Evolutionary conservation across 2,888 invertebrate species (phyloP), one percentile per base, ranked within the genome.

Genomic region (Drosophila borborema): DNA sequence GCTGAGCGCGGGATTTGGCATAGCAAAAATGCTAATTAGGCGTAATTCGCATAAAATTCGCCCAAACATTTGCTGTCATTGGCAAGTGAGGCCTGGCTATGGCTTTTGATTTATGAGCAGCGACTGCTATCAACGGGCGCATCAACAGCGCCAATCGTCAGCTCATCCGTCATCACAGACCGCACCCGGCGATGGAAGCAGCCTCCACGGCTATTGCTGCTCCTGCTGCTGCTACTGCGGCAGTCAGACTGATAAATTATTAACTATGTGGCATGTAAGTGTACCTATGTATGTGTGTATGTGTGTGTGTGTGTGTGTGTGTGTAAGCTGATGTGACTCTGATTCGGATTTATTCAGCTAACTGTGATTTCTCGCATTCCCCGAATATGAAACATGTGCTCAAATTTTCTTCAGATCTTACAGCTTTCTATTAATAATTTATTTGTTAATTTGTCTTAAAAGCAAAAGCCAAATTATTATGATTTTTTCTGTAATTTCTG

Each of bases 21-120:
- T 23, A 23, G 69, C 82, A 81, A 81, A 86, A 90, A 87, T 87
- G 90, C 86, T 87, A 90, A 87, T 87, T 87, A 87, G 90, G 89
- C 86, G 89, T 88, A 90, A 88, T 87, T 83, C 90, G 90, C 90
- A 90, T 90, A 88, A 87, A 87, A 87, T 83, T 83, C 89, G 86
- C 90, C 90, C 90, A 87, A 88, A 90, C 89, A 87, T 86, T 86
- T 81, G 73, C 83, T 71, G 81, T 81, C 86, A 82, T 54, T 62
- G 56, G 46, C 77, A 68, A 14, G 46, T 38, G 51, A 38, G 43
- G 31, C 31, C n/a, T 49, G n/a, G 28, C 31, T 9, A 45, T 49
- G 49, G 41, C 31, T 58, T 74, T 85, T 86, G 89, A 86, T 86
- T 86, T 86, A 86, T 79, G 88, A 85, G 81, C 80, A 58, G 62